Conservation (phyloP, 2,797 vertebrate genomes). For the Molossus alvarezi region DNA sequence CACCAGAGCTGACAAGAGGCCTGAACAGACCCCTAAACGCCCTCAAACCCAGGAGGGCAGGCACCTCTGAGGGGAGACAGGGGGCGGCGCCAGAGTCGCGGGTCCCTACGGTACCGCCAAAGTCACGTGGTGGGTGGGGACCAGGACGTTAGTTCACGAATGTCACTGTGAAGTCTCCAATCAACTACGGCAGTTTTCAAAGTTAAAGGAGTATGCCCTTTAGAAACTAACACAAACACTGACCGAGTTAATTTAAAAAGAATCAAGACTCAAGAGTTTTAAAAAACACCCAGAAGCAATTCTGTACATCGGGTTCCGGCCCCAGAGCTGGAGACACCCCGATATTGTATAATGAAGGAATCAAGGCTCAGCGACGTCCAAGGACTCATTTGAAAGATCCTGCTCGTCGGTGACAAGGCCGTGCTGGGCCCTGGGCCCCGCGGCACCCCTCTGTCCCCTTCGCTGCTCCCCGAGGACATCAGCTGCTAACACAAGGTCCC, state of each 20-base stretch:
- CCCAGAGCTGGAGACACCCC: rapidly evolving
- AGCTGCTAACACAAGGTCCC: not conserved
- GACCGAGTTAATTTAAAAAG: too few relatives aligned
- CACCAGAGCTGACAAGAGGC: too few relatives aligned
- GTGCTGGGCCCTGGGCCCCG: rapidly evolving
- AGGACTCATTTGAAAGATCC: not conserved
- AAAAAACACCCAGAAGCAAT: not conserved
- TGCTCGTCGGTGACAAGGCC: not conserved
- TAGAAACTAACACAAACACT: not conserved
- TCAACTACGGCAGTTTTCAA: not conserved
- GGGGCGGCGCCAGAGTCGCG: too few relatives aligned
- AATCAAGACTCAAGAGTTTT: not conserved
- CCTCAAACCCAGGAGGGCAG: not conserved
- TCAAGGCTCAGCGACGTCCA: rapidly evolving
- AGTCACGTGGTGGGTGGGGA: too few relatives aligned
- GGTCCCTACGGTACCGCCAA: not conserved
- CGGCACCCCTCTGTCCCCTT: rapidly evolving
- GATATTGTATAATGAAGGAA: rapidly evolving
- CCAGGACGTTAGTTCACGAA: not conserved
- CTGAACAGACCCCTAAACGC: rapidly evolving
- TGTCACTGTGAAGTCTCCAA: not conserved
- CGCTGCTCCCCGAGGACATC: rapidly evolving
- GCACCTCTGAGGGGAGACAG: rapidly evolving
- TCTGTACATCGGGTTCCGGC: not conserved
- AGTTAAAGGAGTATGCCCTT: not conserved